These are phyloP conservation scores for Ptychoptera albimana DNA, from an alignment of 2,888 invertebrate species.

Conservation along the genomic window DNA sequence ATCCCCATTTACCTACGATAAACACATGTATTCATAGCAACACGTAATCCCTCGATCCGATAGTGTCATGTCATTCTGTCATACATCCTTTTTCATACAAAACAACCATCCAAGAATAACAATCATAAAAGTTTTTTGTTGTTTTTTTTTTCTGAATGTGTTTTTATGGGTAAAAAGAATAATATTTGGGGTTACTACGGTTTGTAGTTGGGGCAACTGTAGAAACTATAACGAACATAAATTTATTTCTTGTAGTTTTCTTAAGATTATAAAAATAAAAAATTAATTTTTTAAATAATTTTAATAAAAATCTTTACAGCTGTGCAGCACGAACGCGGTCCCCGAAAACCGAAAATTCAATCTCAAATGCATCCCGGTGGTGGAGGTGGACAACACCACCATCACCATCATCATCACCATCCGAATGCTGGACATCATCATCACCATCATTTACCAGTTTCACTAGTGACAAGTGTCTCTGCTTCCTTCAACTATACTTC, in stretches of 20 bases:
- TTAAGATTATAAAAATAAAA: no score
- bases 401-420: constrained; percentile 18
- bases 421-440: constrained; percentile 18
- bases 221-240: no score
- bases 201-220: no score
- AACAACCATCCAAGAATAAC: no score
- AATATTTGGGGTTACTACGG: no score
- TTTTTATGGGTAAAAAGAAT: no score
- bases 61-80: constrained; percentile 9
- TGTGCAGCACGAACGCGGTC: constrained; percentile 93
- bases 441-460: constrained; percentile 23
- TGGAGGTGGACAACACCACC: constrained; percentile 19
- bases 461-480: constrained; percentile 29
- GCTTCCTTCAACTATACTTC: constrained; percentile 31
- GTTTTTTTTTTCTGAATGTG: no score
- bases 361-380: constrained; percentile 29
- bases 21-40: no score
- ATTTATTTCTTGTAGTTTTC: no score
- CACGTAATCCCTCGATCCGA: constrained; percentile 6
- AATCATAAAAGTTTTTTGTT: no score
- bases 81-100: not conserved
- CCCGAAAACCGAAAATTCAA: constrained; percentile 79
- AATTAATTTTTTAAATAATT: no score
- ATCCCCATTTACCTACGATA: no score
- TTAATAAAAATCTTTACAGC: constrained; percentile 39